Base-by-base conservation (phyloP, 1,140 invertebrate genomes). In the Lineus longissimus region DNA sequence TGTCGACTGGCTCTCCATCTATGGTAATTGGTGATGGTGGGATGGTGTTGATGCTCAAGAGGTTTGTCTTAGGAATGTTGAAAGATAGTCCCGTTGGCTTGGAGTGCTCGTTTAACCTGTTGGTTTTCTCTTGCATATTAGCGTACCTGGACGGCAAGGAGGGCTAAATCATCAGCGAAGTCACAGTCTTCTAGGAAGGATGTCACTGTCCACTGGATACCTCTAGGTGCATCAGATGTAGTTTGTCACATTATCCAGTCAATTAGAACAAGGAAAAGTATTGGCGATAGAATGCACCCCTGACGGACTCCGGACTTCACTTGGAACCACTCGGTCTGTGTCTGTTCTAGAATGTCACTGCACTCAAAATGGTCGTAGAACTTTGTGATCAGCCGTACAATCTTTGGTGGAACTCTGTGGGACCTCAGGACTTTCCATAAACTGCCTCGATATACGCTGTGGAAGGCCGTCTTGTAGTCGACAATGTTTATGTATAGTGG, bases 401-500 rank as follows among this genome's bases (percentile, higher is more conserved):
- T 45, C 17, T 70, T 58, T 30, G 51, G 43, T 60, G 59, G 68
- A 19, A 67, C 56, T 27, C 62, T 62, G 62, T 64, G 62, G 6
- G 22, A 33, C 33, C 61, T 27, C 33, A 69, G 7, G 11, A 67
- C 47, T 33, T 56, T 17, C 61, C 57, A 69, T 7, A 71, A 25
- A 17, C 43, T 55, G 22, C 62, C 63, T 23, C 64, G 22, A 41
- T 66, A 29, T 13, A 67, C 36, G 29, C 45, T 69, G 58, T 71
- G 62, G 54, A 70, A 72, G 0, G 66, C 61, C 55, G 64, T 63
- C 55, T 6, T 63, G 61, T 31, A 64, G 40, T 64, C 63, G 13
- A 64, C 29, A 2, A 63, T 62, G 25, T 60, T 57, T 0, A 69
- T 41, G 55, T 61, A 61, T 19, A 68, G 41, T 17, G 56, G 33